Percentiles rank a stretch among this genome's conserved stretches.
These are phyloP conservation scores for Agriopis leucophaearia DNA, from an alignment of 2,888 invertebrate species.

Conservation along the genomic window DNA sequence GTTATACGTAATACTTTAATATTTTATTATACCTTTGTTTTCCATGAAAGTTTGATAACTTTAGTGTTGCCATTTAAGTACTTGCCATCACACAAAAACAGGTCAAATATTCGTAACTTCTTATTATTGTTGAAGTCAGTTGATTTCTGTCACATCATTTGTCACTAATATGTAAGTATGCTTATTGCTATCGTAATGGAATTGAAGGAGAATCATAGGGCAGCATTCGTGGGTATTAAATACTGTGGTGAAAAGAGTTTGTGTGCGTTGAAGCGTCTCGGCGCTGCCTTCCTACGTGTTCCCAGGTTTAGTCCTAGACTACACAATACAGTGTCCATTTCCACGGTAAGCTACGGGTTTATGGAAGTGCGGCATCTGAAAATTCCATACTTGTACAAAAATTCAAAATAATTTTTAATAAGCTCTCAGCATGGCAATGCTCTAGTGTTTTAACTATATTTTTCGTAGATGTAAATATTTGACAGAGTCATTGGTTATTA, in stretches of 20 bases:
- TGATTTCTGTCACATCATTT: slow-evolving; percentile 9
- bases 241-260: slow-evolving; percentile 20
- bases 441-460: slow-evolving; percentile 26
- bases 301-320: slow-evolving; percentile 7
- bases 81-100: slow-evolving; percentile 42
- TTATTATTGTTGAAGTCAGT: neutral
- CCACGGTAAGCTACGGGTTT: neutral
- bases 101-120: slow-evolving; percentile 6
- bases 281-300: slow-evolving; percentile 6
- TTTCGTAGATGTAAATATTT: slow-evolving; percentile 44
- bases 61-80: slow-evolving; percentile 37
- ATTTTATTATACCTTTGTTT: slow-evolving; percentile 12
- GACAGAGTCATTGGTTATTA: slow-evolving; percentile 56
- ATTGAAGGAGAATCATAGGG: slow-evolving; percentile 7
- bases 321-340: neutral
- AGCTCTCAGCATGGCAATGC: slow-evolving; percentile 1
- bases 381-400: slow-evolving; percentile 1
- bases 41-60: slow-evolving; percentile 20
- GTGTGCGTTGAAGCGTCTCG: neutral
- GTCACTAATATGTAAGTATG: slow-evolving; percentile 9
- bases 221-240: slow-evolving; percentile 30
- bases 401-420: neutral
- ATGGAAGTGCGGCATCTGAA: neutral
- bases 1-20: slow-evolving; percentile 32
- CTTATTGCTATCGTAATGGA: slow-evolving; percentile 22